Evolutionary conservation across 2,888 invertebrate species (phyloP).

Genomic region (Tachina grossa): DNA sequence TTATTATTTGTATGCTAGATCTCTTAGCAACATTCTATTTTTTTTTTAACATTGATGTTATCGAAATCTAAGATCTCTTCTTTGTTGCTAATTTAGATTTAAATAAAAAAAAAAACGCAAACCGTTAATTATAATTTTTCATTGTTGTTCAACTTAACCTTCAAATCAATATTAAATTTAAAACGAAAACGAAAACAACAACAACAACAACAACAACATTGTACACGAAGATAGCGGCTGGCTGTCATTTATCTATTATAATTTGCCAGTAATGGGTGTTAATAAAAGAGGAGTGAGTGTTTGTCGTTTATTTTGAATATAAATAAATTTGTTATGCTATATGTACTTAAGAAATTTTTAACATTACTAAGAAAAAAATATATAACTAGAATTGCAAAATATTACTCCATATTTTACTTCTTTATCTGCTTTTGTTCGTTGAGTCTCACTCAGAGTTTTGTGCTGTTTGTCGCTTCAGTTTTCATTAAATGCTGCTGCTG

Average conservation of each 20-base stretch:
- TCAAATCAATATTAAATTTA: conserved; percentile 57
- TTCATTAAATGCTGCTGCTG: conserved; percentile 1
- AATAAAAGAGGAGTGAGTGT: conserved; percentile 14
- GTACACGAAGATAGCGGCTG: conserved; percentile 16
- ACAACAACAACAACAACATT: conserved; percentile 3
- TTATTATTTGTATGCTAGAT: background rate
- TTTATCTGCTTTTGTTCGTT: background rate
- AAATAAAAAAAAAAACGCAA: background rate
- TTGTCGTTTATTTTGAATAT: conserved; percentile 28
- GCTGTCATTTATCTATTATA: conserved; percentile 26
- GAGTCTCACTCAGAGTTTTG: background rate
- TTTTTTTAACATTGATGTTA: conserved; percentile 20
- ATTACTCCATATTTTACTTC: background rate
- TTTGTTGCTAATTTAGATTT: conserved; percentile 45
- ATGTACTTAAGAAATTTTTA: conserved; percentile 1
- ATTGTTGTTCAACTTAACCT: conserved; percentile 51
- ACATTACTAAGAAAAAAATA: background rate
- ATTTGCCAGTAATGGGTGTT: conserved; percentile 20
- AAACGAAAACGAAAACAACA: conserved; percentile 18
- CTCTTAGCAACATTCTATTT: conserved; percentile 20
- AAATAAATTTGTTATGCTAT: background rate
- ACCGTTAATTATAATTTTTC: conserved; percentile 50
- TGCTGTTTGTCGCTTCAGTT: background rate
- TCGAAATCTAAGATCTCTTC: conserved; percentile 52
- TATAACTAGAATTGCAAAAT: background rate